phyloP scores from a whole-genome alignment of 2,113 vertebrate genomes.

The Morone saxatilis region DNA sequence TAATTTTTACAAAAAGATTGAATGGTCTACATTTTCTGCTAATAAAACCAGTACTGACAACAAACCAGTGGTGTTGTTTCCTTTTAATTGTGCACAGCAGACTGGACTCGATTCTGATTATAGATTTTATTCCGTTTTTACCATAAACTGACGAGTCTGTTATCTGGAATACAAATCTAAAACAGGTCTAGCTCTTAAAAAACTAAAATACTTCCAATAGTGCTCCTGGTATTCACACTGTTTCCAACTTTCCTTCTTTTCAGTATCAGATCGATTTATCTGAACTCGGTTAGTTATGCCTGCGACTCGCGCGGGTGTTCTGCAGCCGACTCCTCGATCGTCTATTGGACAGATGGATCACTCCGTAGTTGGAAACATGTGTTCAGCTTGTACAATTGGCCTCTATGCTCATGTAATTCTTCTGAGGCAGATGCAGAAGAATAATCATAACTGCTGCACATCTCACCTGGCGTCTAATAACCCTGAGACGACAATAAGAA shows the following conservation, averaged over 20 bases:
- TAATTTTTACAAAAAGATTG: slow-evolving; percentile 8
- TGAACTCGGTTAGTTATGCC: slow-evolving; percentile 67
- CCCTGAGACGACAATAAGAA: too few species aligned
- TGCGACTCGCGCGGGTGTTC: slow-evolving; percentile 73
- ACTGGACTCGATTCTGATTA: too few species aligned
- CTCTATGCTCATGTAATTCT: too few species aligned
- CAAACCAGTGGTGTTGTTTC: neutral
- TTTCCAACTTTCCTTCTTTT: too few species aligned
- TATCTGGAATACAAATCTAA: too few species aligned
- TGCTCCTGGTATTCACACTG: too few species aligned
- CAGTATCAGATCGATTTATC: slow-evolving; percentile 32
- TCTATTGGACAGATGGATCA: slow-evolving; percentile 42
- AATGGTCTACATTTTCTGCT: slow-evolving; percentile 15
- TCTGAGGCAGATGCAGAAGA: neutral
- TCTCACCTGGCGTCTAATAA: too few species aligned
- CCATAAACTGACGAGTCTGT: too few species aligned
- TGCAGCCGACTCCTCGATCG: slow-evolving; percentile 28
- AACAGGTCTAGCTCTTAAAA: neutral
- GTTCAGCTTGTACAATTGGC: neutral
- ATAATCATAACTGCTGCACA: neutral
- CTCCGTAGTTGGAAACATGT: neutral
- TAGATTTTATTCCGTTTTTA: too few species aligned
- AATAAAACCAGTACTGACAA: slow-evolving; percentile 33
- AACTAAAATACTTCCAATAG: too few species aligned
- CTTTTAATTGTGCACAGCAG: neutral